Evolutionary conservation across 2,113 vertebrate species (phyloP).

Genomic region (Lepisosteus oculatus): DNA sequence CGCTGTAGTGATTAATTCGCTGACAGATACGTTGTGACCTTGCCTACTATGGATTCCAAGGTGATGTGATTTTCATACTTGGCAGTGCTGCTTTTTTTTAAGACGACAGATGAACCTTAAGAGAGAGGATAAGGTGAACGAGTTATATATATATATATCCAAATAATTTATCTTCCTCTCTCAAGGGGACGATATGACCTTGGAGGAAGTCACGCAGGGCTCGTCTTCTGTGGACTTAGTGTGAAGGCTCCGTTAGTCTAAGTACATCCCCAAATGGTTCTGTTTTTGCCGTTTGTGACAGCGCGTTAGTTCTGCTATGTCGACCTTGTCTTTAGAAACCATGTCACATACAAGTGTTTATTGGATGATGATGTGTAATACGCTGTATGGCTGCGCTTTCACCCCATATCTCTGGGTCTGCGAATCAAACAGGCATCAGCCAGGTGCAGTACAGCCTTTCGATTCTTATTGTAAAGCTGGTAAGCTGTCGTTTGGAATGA

Average conservation of each 20-base stretch:
- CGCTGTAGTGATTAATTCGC: too few relatives aligned
- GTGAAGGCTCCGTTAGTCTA: neutral
- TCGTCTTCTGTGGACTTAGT: neutral
- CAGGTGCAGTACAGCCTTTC: too few relatives aligned
- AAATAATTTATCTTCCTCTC: slow-evolving; percentile 26
- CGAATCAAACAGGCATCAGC: too few relatives aligned
- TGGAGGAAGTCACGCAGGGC: slow-evolving; percentile 1
- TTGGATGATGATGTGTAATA: slow-evolving; percentile 2
- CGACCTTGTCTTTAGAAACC: slow-evolving; percentile 42
- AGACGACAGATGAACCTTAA: slow-evolving; percentile 15
- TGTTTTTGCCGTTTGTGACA: neutral
- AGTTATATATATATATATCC: neutral
- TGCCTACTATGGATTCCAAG: neutral
- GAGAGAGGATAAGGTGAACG: too few relatives aligned
- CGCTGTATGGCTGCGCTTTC: too few relatives aligned
- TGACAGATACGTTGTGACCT: neutral
- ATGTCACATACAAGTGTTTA: slow-evolving; percentile 13
- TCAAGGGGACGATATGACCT: slow-evolving; percentile 28
- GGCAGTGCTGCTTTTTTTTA: neutral
- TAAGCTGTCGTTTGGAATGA: too few relatives aligned
- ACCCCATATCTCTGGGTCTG: too few relatives aligned
- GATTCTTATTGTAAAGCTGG: too few relatives aligned
- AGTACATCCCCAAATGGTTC: neutral
- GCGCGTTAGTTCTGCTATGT: slow-evolving; percentile 11
- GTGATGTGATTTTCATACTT: neutral